Evolutionary conservation across 1,140 invertebrate genomes (phyloP).

Genomic region (Drosophila malerkotliana): DNA sequence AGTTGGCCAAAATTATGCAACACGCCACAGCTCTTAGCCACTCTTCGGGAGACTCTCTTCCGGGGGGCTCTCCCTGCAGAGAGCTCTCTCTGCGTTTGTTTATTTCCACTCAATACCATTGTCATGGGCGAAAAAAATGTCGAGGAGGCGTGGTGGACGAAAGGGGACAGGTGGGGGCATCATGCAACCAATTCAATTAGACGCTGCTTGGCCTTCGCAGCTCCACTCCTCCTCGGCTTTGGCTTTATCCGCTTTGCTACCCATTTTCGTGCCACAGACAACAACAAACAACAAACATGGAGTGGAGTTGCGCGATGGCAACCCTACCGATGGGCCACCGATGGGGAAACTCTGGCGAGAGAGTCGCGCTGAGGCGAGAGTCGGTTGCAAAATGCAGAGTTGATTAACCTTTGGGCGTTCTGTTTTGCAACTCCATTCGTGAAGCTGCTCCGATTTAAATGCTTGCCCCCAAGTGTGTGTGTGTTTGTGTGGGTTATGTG

Average conservation of each 20-base stretch:
- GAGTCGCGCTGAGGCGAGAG: background rate
- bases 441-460: conserved; percentile 78
- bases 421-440: conserved; percentile 79
- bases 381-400: conserved; percentile 54
- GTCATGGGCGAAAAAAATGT: conserved; percentile 59
- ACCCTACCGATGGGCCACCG: conserved; percentile 27
- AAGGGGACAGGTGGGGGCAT: conserved; percentile 18
- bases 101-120: conserved; percentile 76
- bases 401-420: conserved; percentile 83
- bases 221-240: conserved; percentile 32
- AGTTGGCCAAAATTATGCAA: conserved; percentile 78
- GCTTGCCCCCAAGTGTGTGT: conserved; percentile 41
- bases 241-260: conserved; percentile 15
- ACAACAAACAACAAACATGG: conserved; percentile 50
- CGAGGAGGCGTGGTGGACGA: background rate
- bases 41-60: conserved; percentile 21
- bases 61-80: conserved; percentile 34
- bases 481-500: conserved; percentile 38
- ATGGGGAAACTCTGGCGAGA: conserved; percentile 37
- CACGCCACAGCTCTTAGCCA: conserved; percentile 39
- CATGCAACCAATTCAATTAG: conserved; percentile 78
- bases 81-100: conserved; percentile 6
- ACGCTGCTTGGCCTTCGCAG: conserved; percentile 57
- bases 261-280: conserved; percentile 64
- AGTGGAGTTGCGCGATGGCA: conserved; percentile 55